Conservation (phyloP, 1,140 invertebrate genomes). For the Hyles vespertilio region DNA sequence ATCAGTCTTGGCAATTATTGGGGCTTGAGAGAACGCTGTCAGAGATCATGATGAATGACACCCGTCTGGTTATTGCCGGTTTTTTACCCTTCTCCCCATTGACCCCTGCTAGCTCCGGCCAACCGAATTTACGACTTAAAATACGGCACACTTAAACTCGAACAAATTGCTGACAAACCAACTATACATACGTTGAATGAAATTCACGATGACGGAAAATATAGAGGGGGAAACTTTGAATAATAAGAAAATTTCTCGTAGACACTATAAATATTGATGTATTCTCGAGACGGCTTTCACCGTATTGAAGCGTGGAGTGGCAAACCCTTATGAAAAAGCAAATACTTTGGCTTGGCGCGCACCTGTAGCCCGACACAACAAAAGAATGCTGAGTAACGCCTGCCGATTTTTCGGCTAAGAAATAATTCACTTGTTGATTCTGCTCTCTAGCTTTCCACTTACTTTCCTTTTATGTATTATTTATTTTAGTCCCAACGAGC, state of each 20-base stretch:
- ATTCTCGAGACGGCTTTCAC: constrained; percentile 25
- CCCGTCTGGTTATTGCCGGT: constrained; percentile 35
- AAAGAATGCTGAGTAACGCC: constrained; percentile 59
- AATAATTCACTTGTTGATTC: constrained; percentile 69
- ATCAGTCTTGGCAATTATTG: too few species aligned
- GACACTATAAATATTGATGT: constrained; percentile 31
- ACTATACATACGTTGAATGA: constrained; percentile 10
- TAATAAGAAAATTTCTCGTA: constrained; percentile 21
- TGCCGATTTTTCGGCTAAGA: constrained; percentile 63
- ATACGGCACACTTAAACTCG: constrained; percentile 4
- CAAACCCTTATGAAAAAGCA: constrained; percentile 50
- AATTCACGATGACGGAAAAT: constrained; percentile 15
- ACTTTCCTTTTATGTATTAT: constrained; percentile 46
- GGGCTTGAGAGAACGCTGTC: constrained; percentile 4
- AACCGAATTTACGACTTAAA: constrained; percentile 18
- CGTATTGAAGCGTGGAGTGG: constrained; percentile 25
- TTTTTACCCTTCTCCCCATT: constrained; percentile 33
- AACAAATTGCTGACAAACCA: constrained; percentile 15
- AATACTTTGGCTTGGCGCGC: constrained; percentile 37
- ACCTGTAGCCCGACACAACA: constrained; percentile 59
- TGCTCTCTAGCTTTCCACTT: constrained; percentile 34
- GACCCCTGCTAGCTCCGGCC: constrained; percentile 22
- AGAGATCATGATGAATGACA: constrained; percentile 50
- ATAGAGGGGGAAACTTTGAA: constrained; percentile 17
- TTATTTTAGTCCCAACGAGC: constrained; percentile 34